Base-by-base conservation (phyloP, 2,113 vertebrate species). In the Cnemophilus loriae region DNA sequence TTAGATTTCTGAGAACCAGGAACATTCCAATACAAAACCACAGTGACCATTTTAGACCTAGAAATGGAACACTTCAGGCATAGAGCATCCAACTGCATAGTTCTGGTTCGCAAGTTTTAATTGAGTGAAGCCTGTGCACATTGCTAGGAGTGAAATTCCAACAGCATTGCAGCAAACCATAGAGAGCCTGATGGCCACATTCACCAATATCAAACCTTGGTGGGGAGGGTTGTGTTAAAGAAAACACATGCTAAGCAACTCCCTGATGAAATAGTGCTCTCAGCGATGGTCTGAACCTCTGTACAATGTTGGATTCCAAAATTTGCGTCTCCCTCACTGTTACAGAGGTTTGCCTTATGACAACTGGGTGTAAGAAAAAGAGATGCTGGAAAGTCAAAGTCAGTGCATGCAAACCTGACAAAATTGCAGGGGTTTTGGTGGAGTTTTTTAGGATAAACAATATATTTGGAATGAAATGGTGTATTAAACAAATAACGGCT, bases 181-280 rank as follows among this genome's bases (percentile, higher is more conserved):
- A n/a, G 21, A 14, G 39, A 80, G 13, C 20, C 44, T 35, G 22
- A 65, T 32, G 44, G 24, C 30, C 22, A 32, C 22, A 18, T 42
- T 24, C 39, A 59, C 33, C 21, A 44, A 5, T 20, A 46, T 37
- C 81, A 50, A 67, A 73, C n/a, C 17, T 61, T 0, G 0, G 3
- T 0, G 0, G 8, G 21, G 10, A 26, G 7, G 2, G 6, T 47
- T 47, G 9, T 42, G 28, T 8, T 24, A 33, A 41, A 69, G 30
- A 47, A 77, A 59, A 44, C 35, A 23, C 2, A 1, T 46, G 14
- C 12, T 53, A 78, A 87, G 13, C 19, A 22, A 21, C 16, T 68
- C 41, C 44, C 15, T 68, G 32, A 26, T 47, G 32, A 79, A 88
- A 61, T 1, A 57, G 6, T 15, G 18, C 7, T 49, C 26, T 73